phyloP scores from a whole-genome alignment of 2,888 invertebrate species.

The Ariolimax columbianus region DNA sequence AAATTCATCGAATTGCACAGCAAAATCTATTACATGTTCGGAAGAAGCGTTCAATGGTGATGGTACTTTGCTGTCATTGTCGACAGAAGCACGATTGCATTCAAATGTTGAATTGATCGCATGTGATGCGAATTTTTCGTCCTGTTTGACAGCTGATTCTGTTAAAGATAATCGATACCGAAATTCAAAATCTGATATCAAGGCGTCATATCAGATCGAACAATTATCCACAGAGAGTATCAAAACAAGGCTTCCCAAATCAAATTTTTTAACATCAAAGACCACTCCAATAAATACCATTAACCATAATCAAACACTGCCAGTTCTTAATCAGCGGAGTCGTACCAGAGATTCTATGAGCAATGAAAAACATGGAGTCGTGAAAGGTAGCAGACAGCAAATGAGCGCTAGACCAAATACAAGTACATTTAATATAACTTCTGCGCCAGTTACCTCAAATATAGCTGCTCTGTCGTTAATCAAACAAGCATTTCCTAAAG shows the following conservation, averaged over 20 bases:
- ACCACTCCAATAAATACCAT: neutral
- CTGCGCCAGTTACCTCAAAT: slow-evolving; percentile 20
- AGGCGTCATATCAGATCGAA: neutral
- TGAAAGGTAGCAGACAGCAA: neutral
- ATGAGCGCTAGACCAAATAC: neutral
- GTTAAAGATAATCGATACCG: neutral
- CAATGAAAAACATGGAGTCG: neutral
- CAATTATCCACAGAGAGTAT: neutral
- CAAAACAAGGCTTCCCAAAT: neutral
- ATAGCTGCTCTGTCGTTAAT: slow-evolving; percentile 60
- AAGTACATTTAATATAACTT: slow-evolving; percentile 6
- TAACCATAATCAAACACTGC: neutral
- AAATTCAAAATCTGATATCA: slow-evolving; percentile 4
- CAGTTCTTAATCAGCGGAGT: neutral
- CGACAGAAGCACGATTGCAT: neutral
- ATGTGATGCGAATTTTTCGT: neutral
- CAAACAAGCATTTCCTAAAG: slow-evolving; percentile 59
- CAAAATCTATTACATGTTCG: slow-evolving; percentile 19
- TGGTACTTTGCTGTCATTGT: slow-evolving; percentile 7
- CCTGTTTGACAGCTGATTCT: neutral
- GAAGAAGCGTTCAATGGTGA: neutral
- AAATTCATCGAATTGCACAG: slow-evolving; percentile 27
- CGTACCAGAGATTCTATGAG: neutral
- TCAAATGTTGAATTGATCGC: neutral
- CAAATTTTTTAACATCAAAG: neutral